phyloP scores from a whole-genome alignment of 2,888 invertebrate genomes.

The Himalopsyche tibetana region DNA sequence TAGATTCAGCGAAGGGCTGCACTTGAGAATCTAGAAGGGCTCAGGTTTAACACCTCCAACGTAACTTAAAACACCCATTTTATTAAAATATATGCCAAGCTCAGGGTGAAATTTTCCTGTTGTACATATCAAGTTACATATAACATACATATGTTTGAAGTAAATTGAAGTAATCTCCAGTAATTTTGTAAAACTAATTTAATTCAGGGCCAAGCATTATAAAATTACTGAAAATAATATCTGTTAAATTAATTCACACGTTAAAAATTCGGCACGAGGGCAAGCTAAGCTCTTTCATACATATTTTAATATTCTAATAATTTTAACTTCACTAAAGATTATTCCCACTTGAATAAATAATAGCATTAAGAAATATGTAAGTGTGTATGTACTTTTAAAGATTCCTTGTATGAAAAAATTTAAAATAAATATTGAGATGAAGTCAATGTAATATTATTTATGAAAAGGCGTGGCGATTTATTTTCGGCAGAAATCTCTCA shows the following conservation, averaged over 20 bases:
- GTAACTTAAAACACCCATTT: no score
- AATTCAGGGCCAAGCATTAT: no score
- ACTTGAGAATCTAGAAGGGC: no score
- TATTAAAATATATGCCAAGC: no score
- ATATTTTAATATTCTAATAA: background rate
- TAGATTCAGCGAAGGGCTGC: no score
- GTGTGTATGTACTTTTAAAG: background rate
- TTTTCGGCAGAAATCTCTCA: background rate
- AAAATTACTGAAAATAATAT: no score
- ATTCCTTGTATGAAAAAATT: background rate
- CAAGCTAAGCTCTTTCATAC: background rate
- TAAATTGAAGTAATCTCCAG: no score
- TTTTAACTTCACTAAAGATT: slow-evolving; percentile 1
- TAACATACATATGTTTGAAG: no score
- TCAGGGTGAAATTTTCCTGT: no score
- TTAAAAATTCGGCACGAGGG: background rate
- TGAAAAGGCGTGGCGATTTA: background rate
- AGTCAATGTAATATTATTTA: background rate
- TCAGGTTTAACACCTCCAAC: no score
- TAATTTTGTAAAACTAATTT: no score
- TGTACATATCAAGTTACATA: no score
- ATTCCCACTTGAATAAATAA: slow-evolving; percentile 27
- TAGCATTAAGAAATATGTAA: background rate
- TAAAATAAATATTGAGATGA: slow-evolving; percentile 36
- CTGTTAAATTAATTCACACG: background rate